Evolutionary conservation across 2,113 vertebrate species (phyloP).

Genomic region (Megaleporinus macrocephalus): DNA sequence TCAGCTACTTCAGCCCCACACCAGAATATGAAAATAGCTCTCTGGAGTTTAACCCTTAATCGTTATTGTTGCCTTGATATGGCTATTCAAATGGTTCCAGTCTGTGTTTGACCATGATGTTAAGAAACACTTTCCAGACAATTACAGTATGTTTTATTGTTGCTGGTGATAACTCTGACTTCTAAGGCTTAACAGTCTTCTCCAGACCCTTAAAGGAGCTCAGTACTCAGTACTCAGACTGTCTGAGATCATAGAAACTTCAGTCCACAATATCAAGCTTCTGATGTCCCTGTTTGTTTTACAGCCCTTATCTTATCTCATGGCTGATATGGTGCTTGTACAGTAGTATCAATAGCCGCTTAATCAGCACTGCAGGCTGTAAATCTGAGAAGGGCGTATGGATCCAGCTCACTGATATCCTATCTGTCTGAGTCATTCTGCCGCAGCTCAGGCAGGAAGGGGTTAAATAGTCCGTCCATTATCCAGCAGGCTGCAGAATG

Average conservation of each 20-base stretch:
- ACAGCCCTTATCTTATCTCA: constrained; percentile 49
- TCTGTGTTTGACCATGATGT: too few species aligned
- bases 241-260: constrained; percentile 1
- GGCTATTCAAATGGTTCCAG: neutral
- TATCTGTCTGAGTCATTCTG: constrained; percentile 38
- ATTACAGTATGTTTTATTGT: too few species aligned
- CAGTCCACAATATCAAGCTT: constrained; percentile 45
- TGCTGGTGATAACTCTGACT: neutral
- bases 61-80: neutral
- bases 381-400: constrained; percentile 37
- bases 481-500: constrained; percentile 68
- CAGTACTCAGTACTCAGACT: too few species aligned
- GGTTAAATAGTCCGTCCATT: constrained; percentile 59
- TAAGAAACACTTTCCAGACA: too few species aligned
- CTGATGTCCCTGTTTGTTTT: constrained; percentile 55
- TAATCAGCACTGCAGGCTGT: constrained; percentile 45
- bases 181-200: constrained; percentile 12
- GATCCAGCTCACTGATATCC: constrained; percentile 20
- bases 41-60: too few species aligned
- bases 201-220: neutral
- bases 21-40: constrained; percentile 11
- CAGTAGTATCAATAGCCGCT: constrained; percentile 37
- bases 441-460: constrained; percentile 33
- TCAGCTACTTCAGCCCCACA: constrained; percentile 7
- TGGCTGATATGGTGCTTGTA: constrained; percentile 30